phyloP scores from a whole-genome alignment of 2,888 invertebrate genomes.

The Caenorhabditis sp. region DNA sequence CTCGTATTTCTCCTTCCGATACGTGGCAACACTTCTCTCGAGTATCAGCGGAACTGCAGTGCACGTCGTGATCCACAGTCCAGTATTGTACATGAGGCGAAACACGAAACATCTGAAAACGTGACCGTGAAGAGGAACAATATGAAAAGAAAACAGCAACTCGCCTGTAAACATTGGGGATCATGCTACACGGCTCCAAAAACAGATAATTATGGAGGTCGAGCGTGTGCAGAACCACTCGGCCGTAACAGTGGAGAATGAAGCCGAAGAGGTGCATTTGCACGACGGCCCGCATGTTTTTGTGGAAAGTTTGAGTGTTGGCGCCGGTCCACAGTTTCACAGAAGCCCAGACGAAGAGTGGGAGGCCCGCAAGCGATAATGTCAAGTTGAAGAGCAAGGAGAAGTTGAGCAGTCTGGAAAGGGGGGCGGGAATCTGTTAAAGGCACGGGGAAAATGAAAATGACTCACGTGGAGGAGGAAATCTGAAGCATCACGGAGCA shows the following conservation, averaged over 20 bases:
- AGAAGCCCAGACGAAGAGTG: conserved; percentile 19
- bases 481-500: too few species aligned
- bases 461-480: too few species aligned
- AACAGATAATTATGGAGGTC: conserved; percentile 40
- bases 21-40: conserved; percentile 29
- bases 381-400: conserved; percentile 22
- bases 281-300: conserved; percentile 8
- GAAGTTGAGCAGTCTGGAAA: neutral
- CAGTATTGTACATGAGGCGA: conserved; percentile 35
- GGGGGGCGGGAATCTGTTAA: neutral
- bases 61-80: conserved; percentile 36
- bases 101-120: conserved; percentile 46
- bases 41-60: conserved; percentile 16
- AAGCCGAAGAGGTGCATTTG: conserved; percentile 41
- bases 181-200: conserved; percentile 27
- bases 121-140: neutral
- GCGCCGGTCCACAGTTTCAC: conserved; percentile 2
- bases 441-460: too few species aligned
- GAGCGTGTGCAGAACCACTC: conserved; percentile 25
- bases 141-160: too few species aligned
- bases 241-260: conserved; percentile 22
- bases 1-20: conserved; percentile 15
- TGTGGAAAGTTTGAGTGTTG: conserved; percentile 9
- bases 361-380: neutral
- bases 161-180: conserved; percentile 35